Percentiles rank a stretch among this genome's conserved stretches.
Evolutionary conservation across 2,113 vertebrate genomes (phyloP).

Genomic region (Tupaia chinensis): DNA sequence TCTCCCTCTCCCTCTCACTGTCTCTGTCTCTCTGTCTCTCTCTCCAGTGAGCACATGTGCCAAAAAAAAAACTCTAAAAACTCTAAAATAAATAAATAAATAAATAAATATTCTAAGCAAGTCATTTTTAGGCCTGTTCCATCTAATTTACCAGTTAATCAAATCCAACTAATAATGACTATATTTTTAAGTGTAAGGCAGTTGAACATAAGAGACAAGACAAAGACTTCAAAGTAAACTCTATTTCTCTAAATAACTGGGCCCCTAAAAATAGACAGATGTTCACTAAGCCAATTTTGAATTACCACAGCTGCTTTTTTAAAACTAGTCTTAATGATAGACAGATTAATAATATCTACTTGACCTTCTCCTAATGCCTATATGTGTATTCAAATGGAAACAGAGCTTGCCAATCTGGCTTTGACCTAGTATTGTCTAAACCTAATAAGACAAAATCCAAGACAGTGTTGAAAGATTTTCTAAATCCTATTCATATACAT

Average conservation of each 20-base stretch:
- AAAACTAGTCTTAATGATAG: neutral
- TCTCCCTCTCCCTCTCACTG: too few relatives aligned
- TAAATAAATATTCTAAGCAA: neutral
- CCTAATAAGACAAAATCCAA: neutral
- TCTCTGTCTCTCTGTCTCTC: too few relatives aligned
- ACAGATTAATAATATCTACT: neutral
- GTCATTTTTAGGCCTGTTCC: constrained; percentile 5
- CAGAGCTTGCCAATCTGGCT: neutral
- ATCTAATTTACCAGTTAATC: constrained; percentile 2
- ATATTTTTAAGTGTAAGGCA: constrained; percentile 15
- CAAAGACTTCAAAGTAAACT: neutral
- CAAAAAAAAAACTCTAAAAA: too few relatives aligned
- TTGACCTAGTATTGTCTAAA: neutral
- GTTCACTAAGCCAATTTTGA: neutral
- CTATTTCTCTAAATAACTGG: neutral
- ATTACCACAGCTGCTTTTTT: neutral
- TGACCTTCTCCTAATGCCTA: neutral
- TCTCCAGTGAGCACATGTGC: too few relatives aligned
- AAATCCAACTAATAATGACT: constrained; percentile 16
- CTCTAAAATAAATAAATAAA: too few relatives aligned
- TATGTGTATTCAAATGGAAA: neutral
- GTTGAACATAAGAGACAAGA: neutral
- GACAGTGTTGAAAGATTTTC: neutral
- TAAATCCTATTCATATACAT: neutral
- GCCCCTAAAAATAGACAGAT: neutral